Conservation (phyloP, 2,888 invertebrate species). For the Nomada goodeniana region DNA sequence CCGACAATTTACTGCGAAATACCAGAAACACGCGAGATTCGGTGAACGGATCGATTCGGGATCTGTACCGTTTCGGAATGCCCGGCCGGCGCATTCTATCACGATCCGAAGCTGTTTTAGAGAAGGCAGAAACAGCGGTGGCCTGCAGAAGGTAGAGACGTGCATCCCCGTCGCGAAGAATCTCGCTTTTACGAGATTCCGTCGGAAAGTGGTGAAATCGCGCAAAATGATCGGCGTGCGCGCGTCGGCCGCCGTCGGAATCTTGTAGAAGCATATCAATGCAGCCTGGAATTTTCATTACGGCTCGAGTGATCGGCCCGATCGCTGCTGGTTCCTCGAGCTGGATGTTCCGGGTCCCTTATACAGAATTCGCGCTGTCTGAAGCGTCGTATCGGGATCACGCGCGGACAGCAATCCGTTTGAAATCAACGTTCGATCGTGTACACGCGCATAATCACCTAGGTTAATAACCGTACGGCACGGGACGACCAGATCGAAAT, state of each 20-base stretch:
- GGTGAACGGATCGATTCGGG: background rate
- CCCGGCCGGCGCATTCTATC: slow-evolving; percentile 53
- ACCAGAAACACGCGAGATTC: background rate
- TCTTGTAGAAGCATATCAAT: slow-evolving; percentile 76
- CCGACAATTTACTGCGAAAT: slow-evolving; percentile 6
- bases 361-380: background rate
- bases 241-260: slow-evolving; percentile 64
- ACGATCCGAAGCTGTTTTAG: slow-evolving; percentile 43
- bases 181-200: slow-evolving; percentile 74
- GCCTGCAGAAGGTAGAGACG: slow-evolving; percentile 12
- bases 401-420: slow-evolving; percentile 43
- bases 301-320: slow-evolving; percentile 64
- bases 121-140: background rate
- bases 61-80: slow-evolving; percentile 39
- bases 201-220: slow-evolving; percentile 71
- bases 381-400: slow-evolving; percentile 19
- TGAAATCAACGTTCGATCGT: slow-evolving; percentile 24
- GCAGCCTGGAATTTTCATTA: slow-evolving; percentile 73
- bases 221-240: slow-evolving; percentile 69
- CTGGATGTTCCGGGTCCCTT: slow-evolving; percentile 49
- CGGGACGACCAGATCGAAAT: slow-evolving; percentile 49
- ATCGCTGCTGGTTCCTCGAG: slow-evolving; percentile 37
- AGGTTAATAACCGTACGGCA: slow-evolving; percentile 31
- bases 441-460: slow-evolving; percentile 16
- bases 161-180: slow-evolving; percentile 66